A percentile compares a stretch with the other conserved stretches of the same genome.
phyloP scores from a whole-genome alignment of 2,888 invertebrate genomes.

The Rhagonycha lutea region DNA sequence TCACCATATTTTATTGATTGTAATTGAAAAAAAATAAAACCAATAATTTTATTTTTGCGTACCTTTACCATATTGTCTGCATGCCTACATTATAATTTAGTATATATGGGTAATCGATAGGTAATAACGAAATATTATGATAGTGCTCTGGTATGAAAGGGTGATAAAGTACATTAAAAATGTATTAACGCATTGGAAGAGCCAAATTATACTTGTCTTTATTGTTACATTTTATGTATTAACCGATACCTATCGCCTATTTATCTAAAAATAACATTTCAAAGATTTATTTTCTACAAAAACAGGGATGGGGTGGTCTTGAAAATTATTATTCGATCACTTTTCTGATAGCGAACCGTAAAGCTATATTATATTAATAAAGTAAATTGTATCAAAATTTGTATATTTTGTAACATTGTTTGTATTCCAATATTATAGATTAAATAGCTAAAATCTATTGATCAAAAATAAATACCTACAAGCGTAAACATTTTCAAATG shows the following conservation, averaged over 20 bases:
- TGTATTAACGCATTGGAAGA: background rate
- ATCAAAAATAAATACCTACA: background rate
- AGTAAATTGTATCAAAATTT: background rate
- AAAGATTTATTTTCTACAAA: background rate
- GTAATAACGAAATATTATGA: background rate
- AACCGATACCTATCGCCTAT: background rate
- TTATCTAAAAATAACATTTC: background rate
- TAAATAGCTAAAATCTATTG: background rate
- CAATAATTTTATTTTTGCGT: no score
- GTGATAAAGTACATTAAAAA: background rate
- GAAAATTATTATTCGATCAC: background rate
- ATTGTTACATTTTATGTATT: background rate
- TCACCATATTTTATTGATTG: no score
- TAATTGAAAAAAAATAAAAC: no score
- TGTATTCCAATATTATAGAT: background rate
- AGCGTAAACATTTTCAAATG: background rate
- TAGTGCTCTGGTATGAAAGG: background rate
- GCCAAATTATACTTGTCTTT: background rate
- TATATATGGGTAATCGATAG: background rate
- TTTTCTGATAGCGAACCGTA: background rate
- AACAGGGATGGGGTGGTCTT: background rate
- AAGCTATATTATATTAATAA: background rate
- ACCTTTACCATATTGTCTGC: background rate
- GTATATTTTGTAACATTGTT: background rate
- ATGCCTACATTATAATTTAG: background rate